Conservation (phyloP, 1,140 invertebrate species). For the Drosophila insularis region DNA sequence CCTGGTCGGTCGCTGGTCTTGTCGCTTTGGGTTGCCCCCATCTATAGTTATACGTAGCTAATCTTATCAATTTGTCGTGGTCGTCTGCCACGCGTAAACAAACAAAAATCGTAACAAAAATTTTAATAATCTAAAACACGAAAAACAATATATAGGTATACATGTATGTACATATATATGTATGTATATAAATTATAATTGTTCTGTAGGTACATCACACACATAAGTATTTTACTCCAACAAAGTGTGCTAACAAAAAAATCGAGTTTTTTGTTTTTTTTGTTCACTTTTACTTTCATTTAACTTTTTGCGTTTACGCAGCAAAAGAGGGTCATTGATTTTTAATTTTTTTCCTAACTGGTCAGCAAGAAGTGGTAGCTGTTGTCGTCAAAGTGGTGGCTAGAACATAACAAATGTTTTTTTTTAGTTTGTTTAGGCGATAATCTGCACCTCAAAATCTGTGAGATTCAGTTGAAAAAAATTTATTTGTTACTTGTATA, state of each 20-base stretch:
- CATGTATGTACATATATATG: background rate
- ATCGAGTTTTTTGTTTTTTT: slow-evolving; percentile 23
- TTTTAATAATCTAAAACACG: slow-evolving; percentile 43
- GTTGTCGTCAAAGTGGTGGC: too few relatives aligned
- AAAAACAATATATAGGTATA: slow-evolving; percentile 44
- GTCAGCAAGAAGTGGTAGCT: slow-evolving; percentile 34
- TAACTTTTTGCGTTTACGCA: slow-evolving; percentile 4
- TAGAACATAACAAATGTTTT: too few relatives aligned
- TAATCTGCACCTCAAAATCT: too few relatives aligned
- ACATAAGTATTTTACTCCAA: background rate
- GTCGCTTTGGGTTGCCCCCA: slow-evolving; percentile 31
- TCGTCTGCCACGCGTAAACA: slow-evolving; percentile 55
- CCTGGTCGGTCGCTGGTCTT: slow-evolving; percentile 39
- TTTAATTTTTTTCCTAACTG: slow-evolving; percentile 28
- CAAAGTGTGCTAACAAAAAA: slow-evolving; percentile 4
- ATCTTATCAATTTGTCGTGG: slow-evolving; percentile 63
- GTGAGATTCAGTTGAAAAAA: too few relatives aligned
- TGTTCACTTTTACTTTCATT: slow-evolving; percentile 6
- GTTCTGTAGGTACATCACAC: background rate
- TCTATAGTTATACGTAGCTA: slow-evolving; percentile 16
- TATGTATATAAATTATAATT: background rate
- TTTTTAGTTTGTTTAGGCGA: too few relatives aligned
- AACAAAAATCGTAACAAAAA: slow-evolving; percentile 69
- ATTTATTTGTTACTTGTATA: too few relatives aligned
- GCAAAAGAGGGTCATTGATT: slow-evolving; percentile 71